Conservation (phyloP, 2,113 vertebrate genomes). For the Podarcis cretensis region DNA sequence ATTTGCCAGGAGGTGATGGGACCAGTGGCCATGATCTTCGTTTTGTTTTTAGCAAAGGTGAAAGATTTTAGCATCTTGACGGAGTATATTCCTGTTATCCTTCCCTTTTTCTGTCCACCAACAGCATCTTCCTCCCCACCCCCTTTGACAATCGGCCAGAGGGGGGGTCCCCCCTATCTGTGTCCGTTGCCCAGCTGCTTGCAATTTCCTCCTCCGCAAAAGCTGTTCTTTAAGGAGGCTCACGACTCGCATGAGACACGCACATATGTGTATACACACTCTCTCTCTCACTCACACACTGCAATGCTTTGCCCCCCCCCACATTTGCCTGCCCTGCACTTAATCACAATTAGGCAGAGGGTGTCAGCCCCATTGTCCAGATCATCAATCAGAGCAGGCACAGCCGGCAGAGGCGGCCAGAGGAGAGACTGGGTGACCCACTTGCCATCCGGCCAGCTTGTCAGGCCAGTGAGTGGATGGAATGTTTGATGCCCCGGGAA, state of each 20-base stretch:
- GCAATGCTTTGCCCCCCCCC: background rate
- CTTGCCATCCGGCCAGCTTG: background rate
- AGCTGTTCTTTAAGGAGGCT: conserved; percentile 11
- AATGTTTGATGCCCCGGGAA: background rate
- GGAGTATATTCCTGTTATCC: conserved; percentile 44
- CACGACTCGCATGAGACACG: background rate
- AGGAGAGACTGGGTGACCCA: conserved; percentile 22
- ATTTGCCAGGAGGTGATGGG: too few species aligned
- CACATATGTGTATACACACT: background rate
- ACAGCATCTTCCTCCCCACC: conserved; percentile 38
- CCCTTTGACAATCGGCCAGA: background rate
- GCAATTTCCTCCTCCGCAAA: conserved; percentile 22
- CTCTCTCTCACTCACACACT: background rate
- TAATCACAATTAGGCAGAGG: conserved; percentile 74
- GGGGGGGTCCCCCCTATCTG: too few species aligned
- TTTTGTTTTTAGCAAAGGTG: too few species aligned
- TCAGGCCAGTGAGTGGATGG: background rate
- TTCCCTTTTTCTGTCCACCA: background rate
- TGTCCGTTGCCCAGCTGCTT: conserved; percentile 78
- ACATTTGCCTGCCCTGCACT: conserved; percentile 42
- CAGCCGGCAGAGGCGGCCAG: conserved; percentile 18
- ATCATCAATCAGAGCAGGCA: conserved; percentile 16
- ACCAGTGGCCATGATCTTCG: too few species aligned
- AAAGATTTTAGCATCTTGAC: too few species aligned
- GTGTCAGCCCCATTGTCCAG: conserved; percentile 78